Percentiles rank a stretch among this genome's conserved stretches.
These are phyloP conservation scores for Oncorhynchus gorbuscha DNA, from an alignment of 2,113 vertebrate genomes.

Conservation along the genomic window DNA sequence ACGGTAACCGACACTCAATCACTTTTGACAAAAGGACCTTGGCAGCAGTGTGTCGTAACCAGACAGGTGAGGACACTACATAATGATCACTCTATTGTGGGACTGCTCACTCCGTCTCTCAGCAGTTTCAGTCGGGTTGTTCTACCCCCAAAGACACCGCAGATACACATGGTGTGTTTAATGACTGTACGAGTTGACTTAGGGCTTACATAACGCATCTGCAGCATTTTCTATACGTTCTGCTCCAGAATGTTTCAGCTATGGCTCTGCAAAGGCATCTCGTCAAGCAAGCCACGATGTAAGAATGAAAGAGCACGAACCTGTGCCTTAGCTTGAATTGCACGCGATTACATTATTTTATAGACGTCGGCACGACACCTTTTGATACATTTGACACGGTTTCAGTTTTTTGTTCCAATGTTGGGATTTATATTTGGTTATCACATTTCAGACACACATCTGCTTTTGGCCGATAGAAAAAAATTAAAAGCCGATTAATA, in stretches of 20 bases:
- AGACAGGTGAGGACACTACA: background rate
- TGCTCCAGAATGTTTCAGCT: background rate
- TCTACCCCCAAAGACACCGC: background rate
- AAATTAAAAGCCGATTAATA: too few species aligned
- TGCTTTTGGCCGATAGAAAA: too few species aligned
- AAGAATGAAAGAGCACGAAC: background rate
- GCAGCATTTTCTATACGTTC: background rate
- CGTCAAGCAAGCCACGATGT: background rate
- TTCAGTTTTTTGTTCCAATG: background rate
- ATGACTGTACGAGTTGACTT: background rate
- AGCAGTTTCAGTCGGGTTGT: background rate
- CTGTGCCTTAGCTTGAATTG: background rate
- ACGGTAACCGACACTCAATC: background rate
- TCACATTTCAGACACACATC: too few species aligned
- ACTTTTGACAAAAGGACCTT: background rate
- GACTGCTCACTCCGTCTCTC: background rate
- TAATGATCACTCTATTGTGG: background rate
- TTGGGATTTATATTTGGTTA: too few species aligned
- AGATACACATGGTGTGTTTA: background rate
- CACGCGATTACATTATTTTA: background rate
- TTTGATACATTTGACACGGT: background rate
- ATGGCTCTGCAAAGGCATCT: background rate
- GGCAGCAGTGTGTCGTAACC: background rate
- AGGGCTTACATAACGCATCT: too few species aligned
- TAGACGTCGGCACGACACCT: background rate